phyloP scores from a whole-genome alignment of 1,140 invertebrate species.

The Drosophila pandora region DNA sequence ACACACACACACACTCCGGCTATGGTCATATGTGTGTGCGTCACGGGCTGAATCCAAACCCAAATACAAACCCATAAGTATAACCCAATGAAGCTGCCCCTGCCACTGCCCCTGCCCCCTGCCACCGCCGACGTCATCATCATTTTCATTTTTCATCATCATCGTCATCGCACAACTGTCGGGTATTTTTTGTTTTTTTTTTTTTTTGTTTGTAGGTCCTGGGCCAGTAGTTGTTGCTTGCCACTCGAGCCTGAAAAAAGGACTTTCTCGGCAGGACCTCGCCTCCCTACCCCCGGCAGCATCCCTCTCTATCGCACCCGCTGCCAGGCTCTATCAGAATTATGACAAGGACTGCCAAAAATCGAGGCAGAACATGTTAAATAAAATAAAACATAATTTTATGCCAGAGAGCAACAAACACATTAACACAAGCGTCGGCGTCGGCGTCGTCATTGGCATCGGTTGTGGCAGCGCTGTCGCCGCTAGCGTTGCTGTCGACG shows the following conservation, averaged over 20 bases:
- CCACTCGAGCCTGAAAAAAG: constrained; percentile 53
- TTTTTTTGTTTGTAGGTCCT: background rate
- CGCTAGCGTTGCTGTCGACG: background rate
- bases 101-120: constrained; percentile 6
- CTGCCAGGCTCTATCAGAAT: constrained; percentile 48
- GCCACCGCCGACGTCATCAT: constrained; percentile 44
- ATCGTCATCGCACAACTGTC: constrained; percentile 58
- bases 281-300: background rate
- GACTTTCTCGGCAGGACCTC: constrained; percentile 63
- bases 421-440: constrained; percentile 67
- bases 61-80: constrained; percentile 53
- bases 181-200: background rate
- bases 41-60: constrained; percentile 26
- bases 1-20: constrained; percentile 8
- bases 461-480: constrained; percentile 22
- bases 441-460: background rate
- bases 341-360: constrained; percentile 75
- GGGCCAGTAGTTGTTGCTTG: constrained; percentile 24
- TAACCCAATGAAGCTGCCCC: constrained; percentile 71
- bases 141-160: constrained; percentile 44
- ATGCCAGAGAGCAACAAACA: constrained; percentile 78
- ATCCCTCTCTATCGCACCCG: constrained; percentile 8
- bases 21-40: constrained; percentile 10
- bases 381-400: constrained; percentile 82
- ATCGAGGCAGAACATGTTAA: constrained; percentile 73